Conservation (phyloP, 64 coral and sea anemone genomes). For the Exaiptasia diaphana region DNA sequence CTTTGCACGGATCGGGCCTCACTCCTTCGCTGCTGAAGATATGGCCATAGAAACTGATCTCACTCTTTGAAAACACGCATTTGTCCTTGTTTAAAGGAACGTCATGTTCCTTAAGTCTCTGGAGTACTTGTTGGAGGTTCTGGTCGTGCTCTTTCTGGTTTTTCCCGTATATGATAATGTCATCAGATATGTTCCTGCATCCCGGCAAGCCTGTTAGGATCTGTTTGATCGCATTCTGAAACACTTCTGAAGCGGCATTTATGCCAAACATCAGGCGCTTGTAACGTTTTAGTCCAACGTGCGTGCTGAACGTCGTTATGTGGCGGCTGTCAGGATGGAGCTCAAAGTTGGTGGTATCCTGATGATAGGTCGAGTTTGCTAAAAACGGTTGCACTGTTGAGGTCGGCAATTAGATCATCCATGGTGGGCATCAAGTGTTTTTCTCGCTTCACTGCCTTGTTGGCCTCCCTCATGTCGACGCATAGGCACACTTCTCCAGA, state of each 20-base stretch:
- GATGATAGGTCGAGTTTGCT: constrained; percentile 65
- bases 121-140: constrained; percentile 30
- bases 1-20: constrained; percentile 31
- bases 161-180: constrained; percentile 54
- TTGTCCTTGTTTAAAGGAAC: constrained; percentile 55
- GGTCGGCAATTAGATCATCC: constrained; percentile 32
- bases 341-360: constrained; percentile 61
- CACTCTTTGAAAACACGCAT: constrained; percentile 39
- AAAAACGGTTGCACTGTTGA: constrained; percentile 33
- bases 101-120: constrained; percentile 28
- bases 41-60: constrained; percentile 43
- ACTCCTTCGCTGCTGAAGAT: constrained; percentile 50
- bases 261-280: constrained; percentile 66
- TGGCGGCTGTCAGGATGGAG: constrained; percentile 58
- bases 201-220: constrained; percentile 48
- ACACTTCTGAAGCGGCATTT: constrained; percentile 60
- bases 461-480: constrained; percentile 58
- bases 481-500: constrained; percentile 59
- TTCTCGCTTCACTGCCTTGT: constrained; percentile 42
- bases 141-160: constrained; percentile 39
- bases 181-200: constrained; percentile 55
- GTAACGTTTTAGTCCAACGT: constrained; percentile 51
- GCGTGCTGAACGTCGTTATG: constrained; percentile 50
- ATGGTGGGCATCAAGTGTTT: constrained; percentile 62
- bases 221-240: constrained; percentile 51